Conservation (phyloP, 2,113 vertebrate species). For the Cynoglossus semilaevis region DNA sequence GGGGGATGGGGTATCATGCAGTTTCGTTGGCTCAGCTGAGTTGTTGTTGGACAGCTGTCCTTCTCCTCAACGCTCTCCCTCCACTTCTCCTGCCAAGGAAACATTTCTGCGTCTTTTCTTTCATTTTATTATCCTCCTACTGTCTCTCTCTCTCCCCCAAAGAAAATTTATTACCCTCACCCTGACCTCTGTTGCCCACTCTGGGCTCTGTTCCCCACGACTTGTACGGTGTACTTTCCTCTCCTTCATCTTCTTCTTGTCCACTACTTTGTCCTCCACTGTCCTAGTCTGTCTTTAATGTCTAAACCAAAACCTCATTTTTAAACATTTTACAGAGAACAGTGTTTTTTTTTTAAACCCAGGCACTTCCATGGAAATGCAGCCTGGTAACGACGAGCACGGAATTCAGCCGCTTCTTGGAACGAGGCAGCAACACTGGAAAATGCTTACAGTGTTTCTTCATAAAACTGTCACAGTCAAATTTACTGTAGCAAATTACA, state of each 20-base stretch:
- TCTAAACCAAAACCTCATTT: background rate
- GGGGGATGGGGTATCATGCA: conserved; percentile 25
- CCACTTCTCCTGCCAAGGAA: conserved; percentile 34
- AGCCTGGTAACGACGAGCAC: too few species aligned
- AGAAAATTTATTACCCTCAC: conserved; percentile 31
- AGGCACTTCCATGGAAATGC: background rate
- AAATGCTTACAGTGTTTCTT: background rate
- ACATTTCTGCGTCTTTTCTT: conserved; percentile 56
- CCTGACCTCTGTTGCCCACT: conserved; percentile 34
- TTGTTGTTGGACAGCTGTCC: conserved; percentile 68
- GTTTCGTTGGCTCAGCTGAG: conserved; percentile 45
- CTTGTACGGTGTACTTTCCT: background rate
- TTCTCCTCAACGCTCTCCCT: conserved; percentile 47
- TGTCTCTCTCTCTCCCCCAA: conserved; percentile 1
- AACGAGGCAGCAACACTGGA: background rate
- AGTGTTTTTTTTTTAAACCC: conserved; percentile 1
- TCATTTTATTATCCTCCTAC: conserved; percentile 53
- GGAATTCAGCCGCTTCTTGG: background rate
- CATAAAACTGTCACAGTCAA: background rate
- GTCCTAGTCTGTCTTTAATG: background rate
- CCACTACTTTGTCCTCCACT: background rate
- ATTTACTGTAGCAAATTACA: background rate
- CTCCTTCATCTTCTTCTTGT: background rate
- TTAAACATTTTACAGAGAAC: background rate
- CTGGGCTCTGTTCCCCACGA: conserved; percentile 6